A percentile compares a stretch with the other conserved stretches of the same genome.
These are phyloP conservation scores for Brachionus plicatilis DNA, from an alignment of 1,140 invertebrate genomes.

Conservation along the genomic window DNA sequence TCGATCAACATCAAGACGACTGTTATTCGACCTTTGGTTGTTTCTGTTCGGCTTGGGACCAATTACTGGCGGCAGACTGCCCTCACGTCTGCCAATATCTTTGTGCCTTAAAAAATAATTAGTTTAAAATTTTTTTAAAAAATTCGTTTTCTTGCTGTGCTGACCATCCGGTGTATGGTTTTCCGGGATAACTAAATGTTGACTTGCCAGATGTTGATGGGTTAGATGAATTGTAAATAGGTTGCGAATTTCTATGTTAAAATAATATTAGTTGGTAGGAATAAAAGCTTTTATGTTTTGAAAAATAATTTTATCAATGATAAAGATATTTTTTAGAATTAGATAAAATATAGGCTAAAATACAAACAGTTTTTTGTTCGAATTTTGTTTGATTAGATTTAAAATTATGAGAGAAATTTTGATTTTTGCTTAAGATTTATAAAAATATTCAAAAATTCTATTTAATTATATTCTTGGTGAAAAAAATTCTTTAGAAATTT, in stretches of 20 bases:
- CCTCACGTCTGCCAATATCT: background rate
- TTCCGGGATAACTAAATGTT: constrained; percentile 35
- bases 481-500: too few relatives aligned
- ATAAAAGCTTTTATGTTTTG: background rate
- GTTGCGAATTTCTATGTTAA: constrained; percentile 30
- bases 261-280: background rate
- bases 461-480: too few relatives aligned
- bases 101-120: constrained; percentile 4
- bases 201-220: constrained; percentile 36
- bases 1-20: constrained; percentile 1
- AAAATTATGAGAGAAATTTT: too few relatives aligned
- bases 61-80: constrained; percentile 17
- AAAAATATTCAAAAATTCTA: too few relatives aligned
- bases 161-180: constrained; percentile 37
- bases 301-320: background rate
- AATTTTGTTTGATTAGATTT: too few relatives aligned
- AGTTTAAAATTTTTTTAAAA: background rate
- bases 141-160: background rate
- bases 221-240: constrained; percentile 31
- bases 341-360: too few relatives aligned
- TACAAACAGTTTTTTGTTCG: too few relatives aligned
- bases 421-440: too few relatives aligned
- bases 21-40: background rate
- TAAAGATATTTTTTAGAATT: background rate
- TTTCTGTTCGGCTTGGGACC: constrained; percentile 7